phyloP scores from a whole-genome alignment of 2,113 vertebrate species.

The Ardeotis arabs region DNA sequence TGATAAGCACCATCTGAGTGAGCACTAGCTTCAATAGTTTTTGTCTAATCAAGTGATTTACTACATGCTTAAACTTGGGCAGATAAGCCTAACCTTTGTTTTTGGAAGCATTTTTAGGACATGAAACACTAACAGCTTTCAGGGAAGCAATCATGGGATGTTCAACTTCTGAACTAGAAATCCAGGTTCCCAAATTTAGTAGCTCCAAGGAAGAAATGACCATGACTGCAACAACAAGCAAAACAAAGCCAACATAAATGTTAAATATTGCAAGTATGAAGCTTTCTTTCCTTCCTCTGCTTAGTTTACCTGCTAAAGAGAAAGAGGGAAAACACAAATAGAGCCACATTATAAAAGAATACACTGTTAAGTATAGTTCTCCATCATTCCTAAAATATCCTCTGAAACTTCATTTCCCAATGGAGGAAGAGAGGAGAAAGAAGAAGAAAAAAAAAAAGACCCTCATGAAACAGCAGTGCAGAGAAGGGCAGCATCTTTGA shows the following conservation, averaged over 20 bases:
- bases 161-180: not conserved
- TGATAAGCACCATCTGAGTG: not conserved
- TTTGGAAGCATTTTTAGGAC: not conserved
- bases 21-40: not conserved
- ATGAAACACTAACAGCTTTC: not conserved
- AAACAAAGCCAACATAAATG: not conserved
- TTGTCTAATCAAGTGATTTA: not conserved
- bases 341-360: not conserved
- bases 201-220: not conserved
- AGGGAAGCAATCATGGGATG: not conserved
- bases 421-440: fast-evolving
- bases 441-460: not conserved
- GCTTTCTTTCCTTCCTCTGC: not conserved
- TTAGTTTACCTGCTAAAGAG: not conserved
- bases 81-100: slow-evolving; percentile 6
- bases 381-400: not conserved
- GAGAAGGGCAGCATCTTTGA: not conserved
- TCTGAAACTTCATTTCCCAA: not conserved
- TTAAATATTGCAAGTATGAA: not conserved
- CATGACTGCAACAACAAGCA: not conserved
- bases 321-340: not conserved
- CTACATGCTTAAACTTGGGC: not conserved
- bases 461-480: not conserved
- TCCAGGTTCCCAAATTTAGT: not conserved
- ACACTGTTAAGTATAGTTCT: not conserved